These are phyloP conservation scores for Neolamprologus modestus DNA, from an alignment of 2,113 vertebrate species.

Conservation along the genomic window DNA sequence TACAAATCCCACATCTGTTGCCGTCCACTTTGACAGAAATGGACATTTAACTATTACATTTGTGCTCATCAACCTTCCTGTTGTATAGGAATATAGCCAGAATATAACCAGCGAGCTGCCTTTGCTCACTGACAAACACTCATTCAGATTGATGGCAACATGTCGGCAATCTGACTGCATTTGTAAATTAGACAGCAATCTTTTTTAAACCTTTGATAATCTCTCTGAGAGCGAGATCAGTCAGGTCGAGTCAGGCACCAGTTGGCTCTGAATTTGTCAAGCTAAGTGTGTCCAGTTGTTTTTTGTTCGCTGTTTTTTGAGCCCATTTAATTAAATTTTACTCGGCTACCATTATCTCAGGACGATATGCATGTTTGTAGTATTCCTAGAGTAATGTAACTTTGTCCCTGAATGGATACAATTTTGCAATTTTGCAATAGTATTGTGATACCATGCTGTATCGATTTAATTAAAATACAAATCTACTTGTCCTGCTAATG, in stretches of 20 bases:
- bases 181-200: not conserved
- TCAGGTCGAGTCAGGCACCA: not conserved
- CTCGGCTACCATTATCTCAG: not conserved
- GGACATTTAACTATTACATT: accelerated
- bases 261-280: not conserved
- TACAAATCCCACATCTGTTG: not conserved
- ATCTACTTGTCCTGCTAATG: not conserved
- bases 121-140: not conserved
- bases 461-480: accelerated
- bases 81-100: not conserved
- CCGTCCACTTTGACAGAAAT: not conserved
- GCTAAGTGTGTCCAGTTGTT: not conserved
- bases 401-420: not conserved
- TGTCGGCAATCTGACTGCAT: not conserved
- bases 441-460: not conserved
- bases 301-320: not conserved
- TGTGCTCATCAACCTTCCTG: not conserved
- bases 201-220: not conserved
- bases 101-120: not conserved
- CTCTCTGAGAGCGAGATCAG: not conserved
- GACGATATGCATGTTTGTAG: not conserved
- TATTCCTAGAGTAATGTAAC: not conserved
- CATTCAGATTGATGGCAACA: not conserved
- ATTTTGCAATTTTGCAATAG: not conserved
- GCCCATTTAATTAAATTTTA: not conserved